Evolutionary conservation across 64 coral and sea anemone species (phyloP), one percentile per base, ranked within the genome.

Genomic region (Dendrophyllia cribrosa): DNA sequence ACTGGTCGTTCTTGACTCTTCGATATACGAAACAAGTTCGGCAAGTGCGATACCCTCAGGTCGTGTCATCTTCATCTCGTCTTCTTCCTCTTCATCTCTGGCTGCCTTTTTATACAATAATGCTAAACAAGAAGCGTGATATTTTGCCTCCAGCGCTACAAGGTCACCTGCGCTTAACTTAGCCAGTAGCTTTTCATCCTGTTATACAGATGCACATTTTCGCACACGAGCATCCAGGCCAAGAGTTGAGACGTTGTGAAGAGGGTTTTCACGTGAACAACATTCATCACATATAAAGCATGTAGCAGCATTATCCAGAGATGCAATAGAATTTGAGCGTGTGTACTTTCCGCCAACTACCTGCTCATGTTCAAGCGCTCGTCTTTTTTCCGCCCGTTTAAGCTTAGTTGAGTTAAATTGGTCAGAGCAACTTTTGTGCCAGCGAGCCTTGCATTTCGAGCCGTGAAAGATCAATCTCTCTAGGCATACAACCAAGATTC

Each of bases 221-320:
- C 77, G 51, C 25, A 94, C 87, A 76, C 71, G 88, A 63, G 93
- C 77, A 85, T 90, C 93, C 9, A 83, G 63, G 10, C 69, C 52
- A 84, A 94, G 56, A 62, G 93, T 94, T 65, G 72, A 83, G 43
- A 86, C 88, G 43, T 87, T 89, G 59, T 95, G 93, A n/a, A 95
- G 88, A 77, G 72, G 47, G 48, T 87, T 88, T 26, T 78, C 66
- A 51, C 51, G 78, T 44, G 69, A 49, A 65, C 69, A 79, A 64
- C 65, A 23, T 45, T 95, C 75, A 17, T 91, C 75, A 81, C 93
- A 95, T 66, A 95, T 44, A 90, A 95, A 91, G 68, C 61, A 95
- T 77, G 69, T 91, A 59, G 34, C 22, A 25, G 59, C 23, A 24
- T 59, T 87, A 60, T 83, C 13, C 46, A 83, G 48, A 51, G 81